Conservation (phyloP, 2,113 vertebrate genomes). For the Python bivittatus region DNA sequence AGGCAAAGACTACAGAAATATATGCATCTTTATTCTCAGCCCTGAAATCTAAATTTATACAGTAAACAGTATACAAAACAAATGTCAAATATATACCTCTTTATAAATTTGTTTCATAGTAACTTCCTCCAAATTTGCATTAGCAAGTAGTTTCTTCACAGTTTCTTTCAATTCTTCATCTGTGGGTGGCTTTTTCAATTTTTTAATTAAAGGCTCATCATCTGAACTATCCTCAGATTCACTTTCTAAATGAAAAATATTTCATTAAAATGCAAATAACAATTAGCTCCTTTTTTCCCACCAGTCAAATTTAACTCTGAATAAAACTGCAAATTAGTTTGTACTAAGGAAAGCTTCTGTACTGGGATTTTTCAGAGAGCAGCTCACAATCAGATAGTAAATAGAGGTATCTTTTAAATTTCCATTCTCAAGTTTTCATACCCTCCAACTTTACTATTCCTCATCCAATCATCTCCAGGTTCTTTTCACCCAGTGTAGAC, state of each 20-base stretch:
- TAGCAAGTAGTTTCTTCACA: conserved; percentile 84
- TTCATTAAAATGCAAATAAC: conserved; percentile 24
- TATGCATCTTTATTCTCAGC: not conserved
- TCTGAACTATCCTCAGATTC: conserved; percentile 89
- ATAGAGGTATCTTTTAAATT: not conserved
- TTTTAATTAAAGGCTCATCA: conserved; percentile 91
- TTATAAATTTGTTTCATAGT: conserved; percentile 98
- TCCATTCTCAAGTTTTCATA: not conserved
- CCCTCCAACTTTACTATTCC: not conserved
- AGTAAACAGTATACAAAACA: not conserved
- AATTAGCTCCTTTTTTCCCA: conserved; percentile 18
- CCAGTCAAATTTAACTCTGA: not conserved
- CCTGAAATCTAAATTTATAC: not conserved
- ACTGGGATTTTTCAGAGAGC: not conserved
- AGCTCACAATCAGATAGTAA: not conserved
- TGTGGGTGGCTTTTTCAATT: conserved; percentile 86
- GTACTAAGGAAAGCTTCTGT: not conserved
- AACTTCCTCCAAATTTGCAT: conserved; percentile 90
- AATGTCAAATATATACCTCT: conserved; percentile 72
- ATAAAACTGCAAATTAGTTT: not conserved
- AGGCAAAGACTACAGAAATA: not conserved
- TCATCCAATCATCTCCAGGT: not conserved
- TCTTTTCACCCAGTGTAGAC: not conserved
- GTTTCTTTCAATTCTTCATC: conserved; percentile 89
- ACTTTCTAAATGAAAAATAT: conserved; percentile 72